Conservation (phyloP, 2,888 invertebrate genomes). For the Schrankia costaestrigalis region DNA sequence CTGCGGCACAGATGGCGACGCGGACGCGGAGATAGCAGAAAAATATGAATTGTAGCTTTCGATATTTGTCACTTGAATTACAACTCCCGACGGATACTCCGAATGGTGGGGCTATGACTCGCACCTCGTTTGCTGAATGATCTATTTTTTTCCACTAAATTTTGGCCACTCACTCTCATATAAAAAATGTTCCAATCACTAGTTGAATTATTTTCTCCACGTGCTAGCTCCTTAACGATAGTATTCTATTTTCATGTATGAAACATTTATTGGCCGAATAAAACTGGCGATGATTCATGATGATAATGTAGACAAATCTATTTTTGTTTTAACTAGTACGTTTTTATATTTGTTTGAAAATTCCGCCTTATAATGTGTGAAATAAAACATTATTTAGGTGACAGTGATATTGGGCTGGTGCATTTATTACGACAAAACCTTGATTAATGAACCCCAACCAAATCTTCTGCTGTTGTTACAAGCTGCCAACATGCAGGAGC, state of each 20-base stretch:
- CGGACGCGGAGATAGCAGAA: slow-evolving; percentile 76
- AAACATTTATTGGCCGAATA: slow-evolving; percentile 8
- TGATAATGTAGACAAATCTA: slow-evolving; percentile 2
- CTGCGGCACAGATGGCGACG: slow-evolving; percentile 77
- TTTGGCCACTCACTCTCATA: slow-evolving; percentile 30
- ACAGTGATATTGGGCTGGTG: slow-evolving; percentile 13
- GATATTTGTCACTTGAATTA: slow-evolving; percentile 82
- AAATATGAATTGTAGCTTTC: slow-evolving; percentile 79
- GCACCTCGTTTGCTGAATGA: slow-evolving; percentile 72
- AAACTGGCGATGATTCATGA: slow-evolving; percentile 4
- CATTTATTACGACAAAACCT: slow-evolving; percentile 27
- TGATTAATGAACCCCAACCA: slow-evolving; percentile 30
- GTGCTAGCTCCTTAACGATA: slow-evolving; percentile 14
- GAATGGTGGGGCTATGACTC: slow-evolving; percentile 61
- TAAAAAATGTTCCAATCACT: slow-evolving; percentile 22
- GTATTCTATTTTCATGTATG: slow-evolving; percentile 14
- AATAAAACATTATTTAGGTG: slow-evolving; percentile 23
- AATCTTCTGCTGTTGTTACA: slow-evolving; percentile 37
- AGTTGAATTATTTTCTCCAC: slow-evolving; percentile 23
- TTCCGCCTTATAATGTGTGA: slow-evolving; percentile 1
- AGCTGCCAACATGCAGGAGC: slow-evolving; percentile 49
- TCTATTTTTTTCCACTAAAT: slow-evolving; percentile 60
- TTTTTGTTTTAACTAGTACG: slow-evolving; percentile 5
- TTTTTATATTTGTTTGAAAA: too few relatives aligned
- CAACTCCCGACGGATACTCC: slow-evolving; percentile 71